phyloP scores from a whole-genome alignment of 2,888 invertebrate species.

The Hydroisotoma schaefferi region DNA sequence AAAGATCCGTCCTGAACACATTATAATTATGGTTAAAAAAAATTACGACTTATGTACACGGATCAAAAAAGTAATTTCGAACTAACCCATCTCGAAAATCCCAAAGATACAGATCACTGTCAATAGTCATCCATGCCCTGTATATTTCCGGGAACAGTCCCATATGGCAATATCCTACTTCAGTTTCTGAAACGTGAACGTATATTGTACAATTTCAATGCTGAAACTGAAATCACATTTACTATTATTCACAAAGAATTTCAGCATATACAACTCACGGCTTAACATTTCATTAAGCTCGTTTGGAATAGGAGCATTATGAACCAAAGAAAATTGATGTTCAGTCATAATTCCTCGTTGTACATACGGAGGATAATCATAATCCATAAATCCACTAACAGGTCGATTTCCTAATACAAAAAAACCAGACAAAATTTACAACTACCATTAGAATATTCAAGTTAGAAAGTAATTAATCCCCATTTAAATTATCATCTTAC shows the following conservation, averaged over 20 bases:
- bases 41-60: constrained; percentile 5
- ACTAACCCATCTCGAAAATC: constrained; percentile 81
- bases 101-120: constrained; percentile 98
- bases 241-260: constrained; percentile 5
- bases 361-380: constrained; percentile 78
- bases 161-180: constrained; percentile 58
- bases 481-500: constrained; percentile 5
- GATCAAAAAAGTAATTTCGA: neutral
- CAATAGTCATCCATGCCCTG: constrained; percentile 94
- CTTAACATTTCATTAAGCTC: constrained; percentile 94
- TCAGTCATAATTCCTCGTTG: constrained; percentile 67
- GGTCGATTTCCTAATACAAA: constrained; percentile 50
- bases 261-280: constrained; percentile 68
- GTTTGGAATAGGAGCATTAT: constrained; percentile 82
- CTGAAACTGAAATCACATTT: neutral
- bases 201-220: constrained; percentile 5
- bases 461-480: too few species aligned
- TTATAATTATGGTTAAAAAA: constrained; percentile 6
- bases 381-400: constrained; percentile 83
- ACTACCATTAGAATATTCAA: neutral
- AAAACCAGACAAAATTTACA: neutral
- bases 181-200: constrained; percentile 18
- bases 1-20: constrained; percentile 74
- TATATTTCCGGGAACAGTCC: constrained; percentile 95
- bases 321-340: constrained; percentile 73